A percentile compares a stretch with the other conserved stretches of the same genome.
These are phyloP conservation scores for Parochlus steinenii DNA, from an alignment of 2,888 invertebrate species.

Conservation along the genomic window DNA sequence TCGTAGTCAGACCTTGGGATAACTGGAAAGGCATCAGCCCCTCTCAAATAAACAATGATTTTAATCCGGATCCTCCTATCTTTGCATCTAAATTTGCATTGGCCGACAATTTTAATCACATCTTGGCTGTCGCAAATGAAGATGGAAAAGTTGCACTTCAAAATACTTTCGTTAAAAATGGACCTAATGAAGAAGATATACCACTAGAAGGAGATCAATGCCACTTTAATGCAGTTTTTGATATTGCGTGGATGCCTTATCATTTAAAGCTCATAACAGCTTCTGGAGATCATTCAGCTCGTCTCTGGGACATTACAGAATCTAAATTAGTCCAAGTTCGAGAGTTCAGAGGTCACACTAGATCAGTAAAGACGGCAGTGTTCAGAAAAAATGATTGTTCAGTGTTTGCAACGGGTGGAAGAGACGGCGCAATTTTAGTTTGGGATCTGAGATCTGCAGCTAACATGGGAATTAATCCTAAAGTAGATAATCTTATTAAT, in stretches of 20 bases:
- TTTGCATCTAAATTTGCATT: conserved; percentile 67
- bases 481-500: conserved; percentile 53
- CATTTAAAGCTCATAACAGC: conserved; percentile 66
- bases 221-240: conserved; percentile 80
- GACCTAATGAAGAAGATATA: conserved; percentile 26
- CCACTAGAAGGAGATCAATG: conserved; percentile 37
- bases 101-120: conserved; percentile 44
- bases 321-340: conserved; percentile 32
- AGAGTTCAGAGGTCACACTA: conserved; percentile 57
- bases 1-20: conserved; percentile 44
- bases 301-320: conserved; percentile 56
- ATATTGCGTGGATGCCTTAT: conserved; percentile 69
- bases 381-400: conserved; percentile 51
- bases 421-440: conserved; percentile 72
- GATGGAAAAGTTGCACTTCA: conserved; percentile 51
- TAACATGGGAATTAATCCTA: conserved; percentile 29
- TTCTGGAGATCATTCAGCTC: conserved; percentile 68
- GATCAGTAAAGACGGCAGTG: conserved; percentile 68
- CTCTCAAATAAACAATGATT: conserved; percentile 32
- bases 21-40: conserved; percentile 46
- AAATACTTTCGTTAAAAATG: conserved; percentile 31
- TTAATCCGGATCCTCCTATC: conserved; percentile 52
- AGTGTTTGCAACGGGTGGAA: conserved; percentile 73
- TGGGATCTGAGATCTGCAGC: conserved; percentile 58
- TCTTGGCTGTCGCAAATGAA: conserved; percentile 71